Conservation (phyloP, 2,797 vertebrate species). For the Schizopygopsis malacanthus region DNA sequence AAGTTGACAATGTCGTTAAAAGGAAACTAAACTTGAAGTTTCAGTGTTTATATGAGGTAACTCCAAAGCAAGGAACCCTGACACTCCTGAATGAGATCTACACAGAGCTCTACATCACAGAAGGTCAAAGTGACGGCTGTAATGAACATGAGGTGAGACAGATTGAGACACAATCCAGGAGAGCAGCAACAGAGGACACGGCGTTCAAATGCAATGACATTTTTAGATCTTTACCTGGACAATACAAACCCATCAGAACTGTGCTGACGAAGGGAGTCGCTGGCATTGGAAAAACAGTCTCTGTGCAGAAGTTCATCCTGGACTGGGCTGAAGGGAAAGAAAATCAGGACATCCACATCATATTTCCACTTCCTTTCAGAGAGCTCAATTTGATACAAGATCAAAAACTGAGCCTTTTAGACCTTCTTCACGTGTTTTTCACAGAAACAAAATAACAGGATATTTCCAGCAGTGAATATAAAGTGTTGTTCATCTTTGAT, state of each 20-base stretch:
- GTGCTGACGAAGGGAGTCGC: no score
- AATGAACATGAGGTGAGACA: no score
- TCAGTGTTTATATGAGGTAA: not conserved
- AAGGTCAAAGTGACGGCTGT: no score
- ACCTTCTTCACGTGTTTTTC: not conserved
- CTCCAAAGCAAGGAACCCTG: not conserved
- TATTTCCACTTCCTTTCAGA: not conserved
- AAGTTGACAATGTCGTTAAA: not conserved
- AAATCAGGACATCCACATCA: not conserved
- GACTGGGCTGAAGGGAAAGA: not conserved
- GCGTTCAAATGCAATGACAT: no score
- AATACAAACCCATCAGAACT: no score
- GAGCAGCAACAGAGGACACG: no score
- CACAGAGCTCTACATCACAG: no score
- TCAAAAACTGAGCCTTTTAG: not conserved
- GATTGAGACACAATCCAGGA: no score
- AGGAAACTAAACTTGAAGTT: not conserved
- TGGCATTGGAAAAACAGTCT: no score
- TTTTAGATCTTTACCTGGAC: no score
- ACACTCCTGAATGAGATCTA: not conserved
- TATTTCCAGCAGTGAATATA: not conserved
- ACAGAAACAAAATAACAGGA: not conserved
- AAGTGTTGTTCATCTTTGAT: not conserved
- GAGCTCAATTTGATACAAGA: not conserved
- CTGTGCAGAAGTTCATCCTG: not conserved